Conservation (phyloP, 2,888 invertebrate species). For the Pogonocherus hispidulus region DNA sequence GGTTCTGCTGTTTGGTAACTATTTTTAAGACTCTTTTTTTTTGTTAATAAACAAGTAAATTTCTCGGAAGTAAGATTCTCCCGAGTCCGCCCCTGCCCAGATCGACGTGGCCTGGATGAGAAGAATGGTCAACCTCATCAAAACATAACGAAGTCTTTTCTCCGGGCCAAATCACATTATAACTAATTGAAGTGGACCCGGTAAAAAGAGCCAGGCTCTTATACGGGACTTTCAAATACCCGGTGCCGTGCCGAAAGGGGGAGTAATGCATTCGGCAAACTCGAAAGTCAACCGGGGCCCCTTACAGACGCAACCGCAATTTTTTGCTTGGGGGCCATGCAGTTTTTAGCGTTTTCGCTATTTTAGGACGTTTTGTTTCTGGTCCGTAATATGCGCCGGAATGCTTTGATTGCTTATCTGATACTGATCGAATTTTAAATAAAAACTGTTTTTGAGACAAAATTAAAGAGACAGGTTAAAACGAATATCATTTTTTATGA, state of each 20-base stretch:
- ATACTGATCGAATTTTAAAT: too few species aligned
- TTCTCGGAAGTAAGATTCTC: neutral
- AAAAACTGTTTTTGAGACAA: too few species aligned
- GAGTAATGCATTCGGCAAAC: slow-evolving; percentile 44
- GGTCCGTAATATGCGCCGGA: neutral
- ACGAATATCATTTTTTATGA: too few species aligned
- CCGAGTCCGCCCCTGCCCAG: slow-evolving; percentile 35
- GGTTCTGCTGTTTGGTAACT: too few species aligned
- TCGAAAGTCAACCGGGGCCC: slow-evolving; percentile 30
- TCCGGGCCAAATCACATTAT: slow-evolving; percentile 67
- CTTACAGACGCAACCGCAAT: neutral
- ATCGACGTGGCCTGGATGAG: slow-evolving; percentile 52
- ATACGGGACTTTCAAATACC: slow-evolving; percentile 41
- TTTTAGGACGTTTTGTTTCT: neutral
- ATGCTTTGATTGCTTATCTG: too few species aligned
- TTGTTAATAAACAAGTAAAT: neutral
- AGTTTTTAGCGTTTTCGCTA: neutral
- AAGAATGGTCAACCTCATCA: slow-evolving; percentile 67
- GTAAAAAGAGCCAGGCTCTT: slow-evolving; percentile 53
- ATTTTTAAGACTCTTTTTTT: too few species aligned
- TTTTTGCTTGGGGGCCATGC: neutral
- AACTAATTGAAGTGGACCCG: slow-evolving; percentile 67
- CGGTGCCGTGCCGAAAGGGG: slow-evolving; percentile 38
- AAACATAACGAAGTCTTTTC: slow-evolving; percentile 68
- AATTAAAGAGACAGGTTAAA: too few species aligned